A percentile compares a stretch with the other conserved stretches of the same genome.
phyloP scores from a whole-genome alignment of 1,140 invertebrate genomes.

The Drosophila seguyi region DNA sequence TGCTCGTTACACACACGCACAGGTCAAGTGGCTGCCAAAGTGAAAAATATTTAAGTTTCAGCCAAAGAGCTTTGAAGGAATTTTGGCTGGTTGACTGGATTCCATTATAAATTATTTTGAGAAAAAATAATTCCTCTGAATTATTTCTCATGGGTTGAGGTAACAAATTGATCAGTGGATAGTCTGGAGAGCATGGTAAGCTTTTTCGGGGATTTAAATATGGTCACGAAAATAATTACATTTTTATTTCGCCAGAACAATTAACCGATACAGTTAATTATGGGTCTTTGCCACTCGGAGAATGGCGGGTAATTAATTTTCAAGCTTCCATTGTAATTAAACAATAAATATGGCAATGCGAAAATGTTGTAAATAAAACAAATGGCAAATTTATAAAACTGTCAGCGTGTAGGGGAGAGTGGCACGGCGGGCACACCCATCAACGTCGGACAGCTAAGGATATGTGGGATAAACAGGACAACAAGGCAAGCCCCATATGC shows the following conservation, averaged over 20 bases:
- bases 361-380: constrained; percentile 45
- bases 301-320: constrained; percentile 59
- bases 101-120: background rate
- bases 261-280: constrained; percentile 70
- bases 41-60: constrained; percentile 12
- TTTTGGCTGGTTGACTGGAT: constrained; percentile 1
- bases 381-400: constrained; percentile 62
- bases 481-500: constrained; percentile 22
- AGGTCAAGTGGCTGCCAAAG: constrained; percentile 38
- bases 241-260: constrained; percentile 28
- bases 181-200: background rate
- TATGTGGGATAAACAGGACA: constrained; percentile 46
- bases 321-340: constrained; percentile 70
- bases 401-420: constrained; percentile 27
- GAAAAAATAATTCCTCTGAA: background rate
- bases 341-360: constrained; percentile 68
- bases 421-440: constrained; percentile 8
- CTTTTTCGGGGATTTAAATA: constrained; percentile 6
- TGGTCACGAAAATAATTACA: constrained; percentile 33
- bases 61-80: background rate
- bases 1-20: constrained; percentile 32
- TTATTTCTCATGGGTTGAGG: background rate
- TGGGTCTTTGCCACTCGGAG: constrained; percentile 7
- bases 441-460: constrained; percentile 45
- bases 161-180: background rate